These are phyloP conservation scores for Peromyscus maniculatus DNA, from an alignment of 2,113 vertebrate species.

Conservation along the genomic window DNA sequence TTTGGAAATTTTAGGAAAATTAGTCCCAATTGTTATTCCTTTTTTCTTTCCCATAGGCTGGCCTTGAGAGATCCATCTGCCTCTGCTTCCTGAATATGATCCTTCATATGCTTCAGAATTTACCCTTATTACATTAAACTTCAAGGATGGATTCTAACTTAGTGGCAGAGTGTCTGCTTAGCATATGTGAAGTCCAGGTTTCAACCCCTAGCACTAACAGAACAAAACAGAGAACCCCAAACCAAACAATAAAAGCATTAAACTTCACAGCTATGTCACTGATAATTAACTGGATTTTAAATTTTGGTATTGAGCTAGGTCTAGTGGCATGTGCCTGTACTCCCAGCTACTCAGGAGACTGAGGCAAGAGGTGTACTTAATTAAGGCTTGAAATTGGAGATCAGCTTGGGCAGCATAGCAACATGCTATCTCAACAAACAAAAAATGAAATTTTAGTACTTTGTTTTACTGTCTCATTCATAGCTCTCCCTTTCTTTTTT, in stretches of 20 bases:
- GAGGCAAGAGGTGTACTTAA: not conserved
- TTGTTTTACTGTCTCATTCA: not conserved
- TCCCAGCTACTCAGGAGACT: not conserved
- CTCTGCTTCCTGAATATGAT: not conserved
- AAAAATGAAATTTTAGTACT: not conserved
- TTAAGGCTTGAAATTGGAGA: not conserved
- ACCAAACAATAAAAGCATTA: not conserved
- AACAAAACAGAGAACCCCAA: not conserved
- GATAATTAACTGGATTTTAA: not conserved
- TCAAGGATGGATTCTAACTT: not conserved
- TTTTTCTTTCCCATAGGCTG: not conserved
- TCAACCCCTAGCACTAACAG: not conserved
- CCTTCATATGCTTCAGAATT: not conserved
- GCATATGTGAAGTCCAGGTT: not conserved
- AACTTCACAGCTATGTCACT: not conserved
- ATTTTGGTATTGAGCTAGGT: not conserved
- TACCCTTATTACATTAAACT: not conserved
- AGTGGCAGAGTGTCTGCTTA: not conserved
- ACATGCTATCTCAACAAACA: not conserved
- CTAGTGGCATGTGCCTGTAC: not conserved
- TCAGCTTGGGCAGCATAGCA: not conserved
- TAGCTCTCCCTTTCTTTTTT: not conserved
- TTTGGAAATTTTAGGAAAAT: not conserved
- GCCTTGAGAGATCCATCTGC: not conserved
- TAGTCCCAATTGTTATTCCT: not conserved